Percentiles rank a stretch among this genome's conserved stretches.
Evolutionary conservation across 2,113 vertebrate species (phyloP).

Genomic region (Gnathonemus longibarbis): DNA sequence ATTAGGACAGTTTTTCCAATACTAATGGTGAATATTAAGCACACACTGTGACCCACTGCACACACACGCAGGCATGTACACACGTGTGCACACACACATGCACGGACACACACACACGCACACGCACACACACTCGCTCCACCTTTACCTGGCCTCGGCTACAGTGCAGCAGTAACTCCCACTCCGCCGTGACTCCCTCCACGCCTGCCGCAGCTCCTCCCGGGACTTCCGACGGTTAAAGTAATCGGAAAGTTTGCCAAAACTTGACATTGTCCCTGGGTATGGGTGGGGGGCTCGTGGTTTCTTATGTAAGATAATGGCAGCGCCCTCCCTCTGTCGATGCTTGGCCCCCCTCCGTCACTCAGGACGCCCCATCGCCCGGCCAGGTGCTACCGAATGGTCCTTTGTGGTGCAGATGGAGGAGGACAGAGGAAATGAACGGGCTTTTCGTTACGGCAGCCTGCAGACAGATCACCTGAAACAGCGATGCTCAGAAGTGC

Average conservation of each 20-base stretch:
- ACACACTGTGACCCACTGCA: neutral
- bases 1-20: neutral
- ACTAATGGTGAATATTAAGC: neutral
- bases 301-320: slow-evolving; percentile 20
- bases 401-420: neutral
- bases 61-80: neutral
- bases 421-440: neutral
- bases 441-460: neutral
- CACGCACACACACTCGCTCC: neutral
- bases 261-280: slow-evolving; percentile 69
- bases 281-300: neutral
- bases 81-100: neutral
- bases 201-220: slow-evolving; percentile 69
- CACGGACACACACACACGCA: neutral
- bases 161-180: slow-evolving; percentile 80
- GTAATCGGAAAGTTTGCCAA: slow-evolving; percentile 87
- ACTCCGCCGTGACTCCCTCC: slow-evolving; percentile 61
- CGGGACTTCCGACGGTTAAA: slow-evolving; percentile 81
- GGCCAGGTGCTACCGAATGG: neutral
- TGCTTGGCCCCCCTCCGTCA: neutral
- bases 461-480: slow-evolving; percentile 37
- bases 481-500: slow-evolving; percentile 54
- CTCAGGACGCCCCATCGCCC: neutral
- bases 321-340: neutral
- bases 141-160: slow-evolving; percentile 77